Conservation (phyloP, 2,113 vertebrate genomes). For the Paradisaea rubra region DNA sequence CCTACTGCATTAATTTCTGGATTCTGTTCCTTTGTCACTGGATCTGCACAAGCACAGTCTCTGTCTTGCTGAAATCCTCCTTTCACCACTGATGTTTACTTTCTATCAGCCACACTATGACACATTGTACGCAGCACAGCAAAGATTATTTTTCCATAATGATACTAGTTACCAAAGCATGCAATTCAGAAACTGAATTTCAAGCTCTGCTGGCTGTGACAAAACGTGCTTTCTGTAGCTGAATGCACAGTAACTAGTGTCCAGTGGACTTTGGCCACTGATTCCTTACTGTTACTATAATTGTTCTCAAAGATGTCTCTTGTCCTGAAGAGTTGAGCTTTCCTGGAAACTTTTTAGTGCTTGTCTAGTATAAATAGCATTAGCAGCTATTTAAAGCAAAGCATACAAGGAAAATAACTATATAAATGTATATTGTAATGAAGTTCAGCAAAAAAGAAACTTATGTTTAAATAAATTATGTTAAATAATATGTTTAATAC, state of each 20-base stretch:
- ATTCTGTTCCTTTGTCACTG: not conserved
- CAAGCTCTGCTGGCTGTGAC: not conserved
- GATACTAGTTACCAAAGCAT: not conserved
- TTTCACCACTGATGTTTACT: not conserved
- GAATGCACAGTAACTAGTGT: not conserved
- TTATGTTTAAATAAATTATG: slow-evolving; percentile 29
- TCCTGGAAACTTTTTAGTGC: slow-evolving; percentile 45
- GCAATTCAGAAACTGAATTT: not conserved
- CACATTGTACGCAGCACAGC: not conserved
- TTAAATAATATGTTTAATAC: too few species aligned
- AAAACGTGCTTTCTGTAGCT: not conserved
- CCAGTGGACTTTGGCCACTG: not conserved
- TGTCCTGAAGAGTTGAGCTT: slow-evolving; percentile 40
- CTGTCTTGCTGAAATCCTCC: not conserved
- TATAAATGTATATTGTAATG: not conserved
- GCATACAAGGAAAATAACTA: not conserved
- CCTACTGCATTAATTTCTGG: not conserved
- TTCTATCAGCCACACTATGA: not conserved
- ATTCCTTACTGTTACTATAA: not conserved
- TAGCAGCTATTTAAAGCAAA: slow-evolving; percentile 59
- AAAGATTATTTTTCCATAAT: not conserved
- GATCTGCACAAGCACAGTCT: not conserved
- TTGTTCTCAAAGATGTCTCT: slow-evolving; percentile 39
- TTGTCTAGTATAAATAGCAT: slow-evolving; percentile 50
- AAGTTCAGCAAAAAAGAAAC: not conserved